A percentile compares a stretch with the other conserved stretches of the same genome.
These are phyloP conservation scores for Aporrectodea caliginosa DNA, from an alignment of 1,140 invertebrate genomes.

Conservation along the genomic window DNA sequence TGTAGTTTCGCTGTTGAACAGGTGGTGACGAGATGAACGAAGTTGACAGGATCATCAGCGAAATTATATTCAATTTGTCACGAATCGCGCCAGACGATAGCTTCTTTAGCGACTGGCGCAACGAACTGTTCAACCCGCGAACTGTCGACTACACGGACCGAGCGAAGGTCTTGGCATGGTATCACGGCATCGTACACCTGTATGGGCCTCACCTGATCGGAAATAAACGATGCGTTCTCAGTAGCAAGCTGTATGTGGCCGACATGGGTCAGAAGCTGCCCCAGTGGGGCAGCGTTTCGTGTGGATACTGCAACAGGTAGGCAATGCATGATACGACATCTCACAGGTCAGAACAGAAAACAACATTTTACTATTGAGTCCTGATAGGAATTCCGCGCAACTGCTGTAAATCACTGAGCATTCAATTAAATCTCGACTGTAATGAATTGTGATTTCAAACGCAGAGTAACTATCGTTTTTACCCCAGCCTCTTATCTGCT, in stretches of 20 bases:
- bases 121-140: neutral
- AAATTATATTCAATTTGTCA: neutral
- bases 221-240: neutral
- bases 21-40: neutral
- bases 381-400: too few species aligned
- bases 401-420: too few species aligned
- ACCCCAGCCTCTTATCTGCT: too few species aligned
- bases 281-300: too few species aligned
- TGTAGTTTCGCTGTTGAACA: neutral
- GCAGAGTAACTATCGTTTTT: too few species aligned
- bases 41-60: neutral
- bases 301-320: too few species aligned
- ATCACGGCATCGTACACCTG: neutral
- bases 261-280: too few species aligned
- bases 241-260: neutral
- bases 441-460: too few species aligned
- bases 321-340: too few species aligned
- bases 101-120: neutral
- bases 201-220: neutral
- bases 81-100: neutral
- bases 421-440: too few species aligned
- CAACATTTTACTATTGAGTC: too few species aligned
- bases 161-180: neutral
- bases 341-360: too few species aligned
- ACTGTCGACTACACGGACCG: neutral